phyloP scores from a whole-genome alignment of 1,140 invertebrate genomes.

The Orius insidiosus region DNA sequence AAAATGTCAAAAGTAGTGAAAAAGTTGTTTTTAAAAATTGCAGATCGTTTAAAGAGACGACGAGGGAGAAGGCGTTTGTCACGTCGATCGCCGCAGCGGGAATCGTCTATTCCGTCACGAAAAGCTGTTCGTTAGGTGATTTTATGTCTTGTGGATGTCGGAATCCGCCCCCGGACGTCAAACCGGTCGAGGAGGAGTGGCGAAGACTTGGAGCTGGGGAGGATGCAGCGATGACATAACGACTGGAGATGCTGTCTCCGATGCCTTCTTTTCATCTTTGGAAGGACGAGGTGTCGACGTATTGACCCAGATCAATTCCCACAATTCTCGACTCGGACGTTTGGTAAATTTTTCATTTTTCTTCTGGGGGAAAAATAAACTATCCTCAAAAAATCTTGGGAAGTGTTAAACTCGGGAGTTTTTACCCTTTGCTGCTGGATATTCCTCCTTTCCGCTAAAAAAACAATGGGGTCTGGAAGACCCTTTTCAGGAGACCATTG shows the following conservation, averaged over 20 bases:
- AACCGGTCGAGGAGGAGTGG: constrained; percentile 1
- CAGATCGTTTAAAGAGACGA: constrained; percentile 21
- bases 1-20: too few relatives aligned
- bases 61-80: constrained; percentile 40
- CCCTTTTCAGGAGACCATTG: too few relatives aligned
- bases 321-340: constrained; percentile 33
- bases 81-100: constrained; percentile 40
- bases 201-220: constrained; percentile 26
- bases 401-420: too few relatives aligned
- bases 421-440: too few relatives aligned
- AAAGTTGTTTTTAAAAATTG: too few relatives aligned
- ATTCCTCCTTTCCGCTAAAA: too few relatives aligned
- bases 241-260: constrained; percentile 4
- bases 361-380: too few relatives aligned
- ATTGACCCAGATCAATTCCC: constrained; percentile 26
- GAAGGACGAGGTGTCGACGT: constrained; percentile 20
- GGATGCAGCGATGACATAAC: constrained; percentile 32
- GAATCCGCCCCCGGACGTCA: constrained; percentile 19
- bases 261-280: constrained; percentile 9
- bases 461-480: too few relatives aligned
- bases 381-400: too few relatives aligned
- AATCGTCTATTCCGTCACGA: constrained; percentile 36
- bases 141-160: constrained; percentile 29
- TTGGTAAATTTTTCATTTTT: constrained; percentile 22
- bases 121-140: constrained; percentile 36